phyloP scores from a whole-genome alignment of 2,797 vertebrate species.

The Naso thynnoides region DNA sequence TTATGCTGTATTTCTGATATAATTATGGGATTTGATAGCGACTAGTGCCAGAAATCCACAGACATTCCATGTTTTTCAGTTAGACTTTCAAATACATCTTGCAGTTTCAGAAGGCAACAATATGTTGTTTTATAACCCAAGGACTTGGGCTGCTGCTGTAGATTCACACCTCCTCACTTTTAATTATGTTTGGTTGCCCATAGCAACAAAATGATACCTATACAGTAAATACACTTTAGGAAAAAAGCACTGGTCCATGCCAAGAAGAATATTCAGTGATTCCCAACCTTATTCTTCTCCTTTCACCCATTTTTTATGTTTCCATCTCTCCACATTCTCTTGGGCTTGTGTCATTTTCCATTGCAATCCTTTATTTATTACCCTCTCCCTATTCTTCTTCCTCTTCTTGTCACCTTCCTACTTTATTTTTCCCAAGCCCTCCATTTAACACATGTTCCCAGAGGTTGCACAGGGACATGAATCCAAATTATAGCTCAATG shows the following conservation, averaged over 20 bases:
- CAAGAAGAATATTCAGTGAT: conserved; percentile 37
- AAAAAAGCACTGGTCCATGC: conserved; percentile 40
- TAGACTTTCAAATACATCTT: neutral
- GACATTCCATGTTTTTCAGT: neutral
- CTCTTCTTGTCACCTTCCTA: conserved; percentile 10
- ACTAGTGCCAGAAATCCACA: neutral
- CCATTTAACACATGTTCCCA: neutral
- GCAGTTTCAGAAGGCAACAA: conserved; percentile 2
- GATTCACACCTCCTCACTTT: conserved; percentile 14
- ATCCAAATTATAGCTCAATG: conserved; percentile 58
- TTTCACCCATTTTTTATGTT: neutral
- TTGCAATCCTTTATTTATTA: conserved; percentile 10
- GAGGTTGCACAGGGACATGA: conserved; percentile 35
- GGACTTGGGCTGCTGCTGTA: neutral
- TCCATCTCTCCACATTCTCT: conserved; percentile 13
- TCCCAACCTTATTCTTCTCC: conserved; percentile 2
- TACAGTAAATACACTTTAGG: conserved; percentile 25
- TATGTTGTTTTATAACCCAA: conserved; percentile 15
- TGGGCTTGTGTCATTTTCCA: neutral
- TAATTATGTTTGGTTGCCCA: conserved; percentile 36
- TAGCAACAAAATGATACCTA: conserved; percentile 53
- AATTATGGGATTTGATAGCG: neutral
- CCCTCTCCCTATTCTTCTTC: conserved; percentile 9
- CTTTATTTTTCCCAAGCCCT: conserved; percentile 25
- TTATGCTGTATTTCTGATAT: neutral